A percentile compares a stretch with the other conserved stretches of the same genome.
Conservation (phyloP, 2,113 vertebrate genomes). For the Azemiops feae region DNA sequence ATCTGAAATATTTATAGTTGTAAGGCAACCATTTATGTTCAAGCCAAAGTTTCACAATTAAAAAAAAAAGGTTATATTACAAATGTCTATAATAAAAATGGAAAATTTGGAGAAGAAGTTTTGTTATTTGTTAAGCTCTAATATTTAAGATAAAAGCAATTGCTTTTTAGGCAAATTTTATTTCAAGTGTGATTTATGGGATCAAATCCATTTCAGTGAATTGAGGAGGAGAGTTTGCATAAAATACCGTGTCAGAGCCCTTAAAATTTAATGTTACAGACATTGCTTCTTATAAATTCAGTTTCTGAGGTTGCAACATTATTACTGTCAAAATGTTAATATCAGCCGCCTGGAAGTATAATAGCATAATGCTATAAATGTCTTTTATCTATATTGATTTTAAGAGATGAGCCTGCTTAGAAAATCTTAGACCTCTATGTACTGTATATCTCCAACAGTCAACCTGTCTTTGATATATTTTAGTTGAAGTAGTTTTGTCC, state of each 20-base stretch:
- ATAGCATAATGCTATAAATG: conserved; percentile 46
- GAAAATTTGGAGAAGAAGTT: background rate
- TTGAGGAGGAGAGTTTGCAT: conserved; percentile 39
- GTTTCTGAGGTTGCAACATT: conserved; percentile 47
- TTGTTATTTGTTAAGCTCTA: background rate
- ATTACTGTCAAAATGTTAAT: conserved; percentile 55
- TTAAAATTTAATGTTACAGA: conserved; percentile 55
- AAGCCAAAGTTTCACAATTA: background rate
- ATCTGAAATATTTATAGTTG: background rate
- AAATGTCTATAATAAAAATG: background rate
- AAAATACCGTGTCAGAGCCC: conserved; percentile 37
- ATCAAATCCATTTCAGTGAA: conserved; percentile 1
- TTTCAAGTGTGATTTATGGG: background rate
- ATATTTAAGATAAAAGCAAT: background rate
- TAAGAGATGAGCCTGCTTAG: conserved; percentile 54
- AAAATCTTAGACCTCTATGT: conserved; percentile 20
- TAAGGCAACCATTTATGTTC: background rate
- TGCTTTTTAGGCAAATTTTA: background rate
- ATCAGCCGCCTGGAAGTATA: conserved; percentile 31
- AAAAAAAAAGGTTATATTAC: background rate
- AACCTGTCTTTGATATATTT: conserved; percentile 29
- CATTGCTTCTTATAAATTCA: conserved; percentile 50
- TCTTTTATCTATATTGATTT: conserved; percentile 56
- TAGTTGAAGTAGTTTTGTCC: background rate
- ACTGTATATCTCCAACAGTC: conserved; percentile 18